A percentile compares a stretch with the other conserved stretches of the same genome.
Conservation (phyloP, 92 coral and sea anemone species). For the Parazoanthus darwini region DNA sequence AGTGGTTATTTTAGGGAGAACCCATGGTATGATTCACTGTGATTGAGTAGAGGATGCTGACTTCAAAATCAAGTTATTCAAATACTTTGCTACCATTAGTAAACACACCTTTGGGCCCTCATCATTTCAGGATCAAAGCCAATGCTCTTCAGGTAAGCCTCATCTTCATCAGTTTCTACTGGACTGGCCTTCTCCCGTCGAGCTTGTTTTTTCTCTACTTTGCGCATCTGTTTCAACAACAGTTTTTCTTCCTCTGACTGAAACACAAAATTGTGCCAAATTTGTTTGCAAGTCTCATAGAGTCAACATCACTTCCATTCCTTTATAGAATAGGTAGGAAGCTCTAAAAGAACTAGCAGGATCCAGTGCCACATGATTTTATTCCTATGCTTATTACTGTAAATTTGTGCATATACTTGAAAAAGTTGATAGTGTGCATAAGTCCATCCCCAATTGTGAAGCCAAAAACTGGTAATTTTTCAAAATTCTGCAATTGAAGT, state of each 20-base stretch:
- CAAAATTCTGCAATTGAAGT: too few species aligned
- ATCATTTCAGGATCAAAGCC: conserved; percentile 85
- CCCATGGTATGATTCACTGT: too few species aligned
- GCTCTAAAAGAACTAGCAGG: too few species aligned
- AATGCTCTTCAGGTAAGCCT: conserved; percentile 72
- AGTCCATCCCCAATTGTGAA: too few species aligned
- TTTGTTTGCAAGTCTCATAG: background rate
- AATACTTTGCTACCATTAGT: background rate
- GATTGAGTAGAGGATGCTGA: background rate
- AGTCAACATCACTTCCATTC: background rate
- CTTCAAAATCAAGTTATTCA: background rate
- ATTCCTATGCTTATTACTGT: too few species aligned
- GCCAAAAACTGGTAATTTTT: too few species aligned
- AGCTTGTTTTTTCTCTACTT: conserved; percentile 74
- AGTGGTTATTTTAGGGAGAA: background rate
- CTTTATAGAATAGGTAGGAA: background rate
- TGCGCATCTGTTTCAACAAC: conserved; percentile 71
- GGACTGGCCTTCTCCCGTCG: conserved; percentile 63
- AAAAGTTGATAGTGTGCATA: too few species aligned
- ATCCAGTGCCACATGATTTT: too few species aligned
- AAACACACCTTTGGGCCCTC: conserved; percentile 18
- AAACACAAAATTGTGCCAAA: background rate
- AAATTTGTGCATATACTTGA: too few species aligned
- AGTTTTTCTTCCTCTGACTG: conserved; percentile 90
- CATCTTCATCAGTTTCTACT: conserved; percentile 72